phyloP scores from a whole-genome alignment of 1,140 invertebrate species.

The Nebria ingens region DNA sequence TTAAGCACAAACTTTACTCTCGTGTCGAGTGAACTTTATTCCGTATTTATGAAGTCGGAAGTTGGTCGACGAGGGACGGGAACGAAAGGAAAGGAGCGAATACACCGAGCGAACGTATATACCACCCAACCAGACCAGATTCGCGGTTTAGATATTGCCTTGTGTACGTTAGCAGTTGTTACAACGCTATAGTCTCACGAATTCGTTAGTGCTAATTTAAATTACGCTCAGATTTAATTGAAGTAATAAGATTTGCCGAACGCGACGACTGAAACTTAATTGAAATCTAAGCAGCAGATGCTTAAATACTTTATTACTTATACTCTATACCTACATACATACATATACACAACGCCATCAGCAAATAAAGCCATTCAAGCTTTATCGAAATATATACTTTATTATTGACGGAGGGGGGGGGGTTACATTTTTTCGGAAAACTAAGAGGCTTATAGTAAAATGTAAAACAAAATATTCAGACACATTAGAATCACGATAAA shows the following conservation, averaged over 20 bases:
- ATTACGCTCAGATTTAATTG: conserved; percentile 8
- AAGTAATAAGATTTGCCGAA: conserved; percentile 4
- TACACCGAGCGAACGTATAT: not conserved
- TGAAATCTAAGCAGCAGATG: not conserved
- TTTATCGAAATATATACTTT: too few species aligned
- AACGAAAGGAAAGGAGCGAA: not conserved
- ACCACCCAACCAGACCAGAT: not conserved
- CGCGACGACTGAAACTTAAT: not conserved
- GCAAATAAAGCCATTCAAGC: too few species aligned
- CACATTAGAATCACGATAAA: too few species aligned
- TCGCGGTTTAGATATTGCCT: conserved; percentile 7
- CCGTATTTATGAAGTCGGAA: conserved; percentile 18
- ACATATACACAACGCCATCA: too few species aligned
- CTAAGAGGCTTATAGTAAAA: too few species aligned
- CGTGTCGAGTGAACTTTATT: conserved; percentile 15
- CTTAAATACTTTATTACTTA: not conserved
- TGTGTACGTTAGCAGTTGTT: conserved; percentile 9
- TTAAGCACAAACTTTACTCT: conserved; percentile 16
- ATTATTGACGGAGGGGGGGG: too few species aligned
- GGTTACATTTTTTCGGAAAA: too few species aligned
- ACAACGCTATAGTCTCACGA: conserved; percentile 1
- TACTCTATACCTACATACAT: too few species aligned
- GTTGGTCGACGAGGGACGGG: conserved; percentile 12
- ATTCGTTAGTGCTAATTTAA: conserved; percentile 9
- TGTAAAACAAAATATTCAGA: too few species aligned